Percentiles rank a stretch among this genome's conserved stretches.
Conservation (phyloP, 2,113 vertebrate species). For the Myotis davidii region DNA sequence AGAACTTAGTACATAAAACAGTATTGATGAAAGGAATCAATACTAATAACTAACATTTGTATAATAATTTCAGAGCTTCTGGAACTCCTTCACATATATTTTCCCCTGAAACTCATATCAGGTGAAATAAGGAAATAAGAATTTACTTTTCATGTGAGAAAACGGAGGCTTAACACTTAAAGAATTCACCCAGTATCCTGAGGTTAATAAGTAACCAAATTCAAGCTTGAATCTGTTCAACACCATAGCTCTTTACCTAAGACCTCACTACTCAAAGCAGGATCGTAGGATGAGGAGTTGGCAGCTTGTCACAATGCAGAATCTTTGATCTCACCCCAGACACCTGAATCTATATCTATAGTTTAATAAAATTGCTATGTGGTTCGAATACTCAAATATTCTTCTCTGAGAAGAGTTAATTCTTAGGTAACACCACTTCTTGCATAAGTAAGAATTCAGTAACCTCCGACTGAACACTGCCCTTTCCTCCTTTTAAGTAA, state of each 20-base stretch:
- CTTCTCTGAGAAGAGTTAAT: not conserved
- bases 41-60: slow-evolving; percentile 34
- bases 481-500: not conserved
- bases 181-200: not conserved
- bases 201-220: not conserved
- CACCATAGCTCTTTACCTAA: not conserved
- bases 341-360: not conserved
- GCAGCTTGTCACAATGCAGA: not conserved
- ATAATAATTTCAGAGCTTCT: not conserved
- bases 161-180: not conserved
- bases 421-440: not conserved
- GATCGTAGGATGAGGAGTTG: not conserved
- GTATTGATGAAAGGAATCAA: not conserved
- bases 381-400: not conserved
- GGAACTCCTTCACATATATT: not conserved
- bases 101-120: not conserved
- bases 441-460: not conserved
- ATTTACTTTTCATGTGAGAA: slow-evolving; percentile 29
- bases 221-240: not conserved
- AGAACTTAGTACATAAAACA: slow-evolving; percentile 34
- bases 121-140: not conserved
- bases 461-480: not conserved
- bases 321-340: not conserved
- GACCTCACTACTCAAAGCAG: not conserved
- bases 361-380: not conserved